A percentile compares a stretch with the other conserved stretches of the same genome.
Evolutionary conservation across 2,888 invertebrate species (phyloP).

Genomic region (Dendrolimus pini): DNA sequence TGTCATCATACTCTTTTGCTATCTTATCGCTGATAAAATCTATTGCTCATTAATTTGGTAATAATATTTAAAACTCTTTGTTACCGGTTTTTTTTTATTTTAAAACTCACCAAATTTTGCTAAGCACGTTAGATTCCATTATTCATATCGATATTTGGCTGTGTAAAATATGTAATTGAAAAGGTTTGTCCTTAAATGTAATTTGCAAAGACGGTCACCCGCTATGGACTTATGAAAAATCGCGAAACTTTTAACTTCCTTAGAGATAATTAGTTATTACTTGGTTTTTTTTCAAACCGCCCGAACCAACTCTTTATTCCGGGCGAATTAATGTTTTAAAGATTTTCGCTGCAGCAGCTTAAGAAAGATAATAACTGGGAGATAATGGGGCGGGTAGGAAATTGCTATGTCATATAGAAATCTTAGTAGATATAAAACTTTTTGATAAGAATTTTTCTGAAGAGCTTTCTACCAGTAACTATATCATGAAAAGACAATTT

Average conservation of each 20-base stretch:
- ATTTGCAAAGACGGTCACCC: slow-evolving; percentile 15
- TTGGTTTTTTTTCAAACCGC: slow-evolving; percentile 17
- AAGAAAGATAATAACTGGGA: neutral
- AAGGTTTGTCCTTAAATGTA: neutral
- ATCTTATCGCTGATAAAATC: too few species aligned
- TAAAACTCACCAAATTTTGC: too few species aligned
- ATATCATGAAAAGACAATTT: too few species aligned
- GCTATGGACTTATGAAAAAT: slow-evolving; percentile 52
- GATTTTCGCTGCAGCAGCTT: neutral
- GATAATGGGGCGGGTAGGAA: neutral
- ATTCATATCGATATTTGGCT: too few species aligned
- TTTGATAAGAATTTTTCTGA: neutral
- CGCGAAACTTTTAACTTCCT: slow-evolving; percentile 41
- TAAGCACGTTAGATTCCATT: too few species aligned
- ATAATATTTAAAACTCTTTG: too few species aligned
- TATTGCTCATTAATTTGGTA: too few species aligned
- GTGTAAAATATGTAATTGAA: too few species aligned
- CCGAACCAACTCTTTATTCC: neutral
- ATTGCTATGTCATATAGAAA: neutral
- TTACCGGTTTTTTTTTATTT: too few species aligned
- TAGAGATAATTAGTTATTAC: slow-evolving; percentile 46
- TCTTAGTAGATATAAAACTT: neutral
- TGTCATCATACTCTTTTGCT: too few species aligned
- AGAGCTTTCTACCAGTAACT: neutral
- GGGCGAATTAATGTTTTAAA: neutral